Conservation (phyloP, 2,113 vertebrate species). For the Toxostoma redivivum region DNA sequence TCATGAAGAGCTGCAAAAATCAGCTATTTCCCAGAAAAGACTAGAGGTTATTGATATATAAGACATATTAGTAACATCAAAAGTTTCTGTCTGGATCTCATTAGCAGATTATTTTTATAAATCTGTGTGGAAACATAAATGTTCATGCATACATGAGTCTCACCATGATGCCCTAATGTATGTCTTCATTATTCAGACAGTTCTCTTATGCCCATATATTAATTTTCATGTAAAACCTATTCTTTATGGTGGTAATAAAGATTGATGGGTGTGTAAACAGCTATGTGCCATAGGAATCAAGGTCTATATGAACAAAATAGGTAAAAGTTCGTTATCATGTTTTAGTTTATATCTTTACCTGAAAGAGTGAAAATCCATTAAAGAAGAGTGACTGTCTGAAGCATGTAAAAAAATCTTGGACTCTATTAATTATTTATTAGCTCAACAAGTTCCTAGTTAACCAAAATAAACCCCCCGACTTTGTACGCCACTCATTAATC, state of each 20-base stretch:
- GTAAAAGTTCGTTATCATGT: not conserved
- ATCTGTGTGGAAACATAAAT: not conserved
- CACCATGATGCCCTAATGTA: not conserved
- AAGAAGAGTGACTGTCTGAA: not conserved
- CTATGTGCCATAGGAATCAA: not conserved
- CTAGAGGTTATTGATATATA: no score
- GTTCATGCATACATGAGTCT: not conserved
- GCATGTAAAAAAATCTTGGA: not conserved
- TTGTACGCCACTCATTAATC: not conserved
- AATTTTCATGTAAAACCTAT: not conserved
- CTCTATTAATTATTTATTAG: not conserved
- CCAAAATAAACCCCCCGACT: not conserved
- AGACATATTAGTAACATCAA: not conserved
- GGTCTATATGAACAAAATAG: not conserved
- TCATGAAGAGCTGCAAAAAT: not conserved
- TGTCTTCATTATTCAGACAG: not conserved
- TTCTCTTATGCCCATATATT: not conserved
- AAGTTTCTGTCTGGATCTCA: not conserved
- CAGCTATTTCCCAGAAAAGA: not conserved
- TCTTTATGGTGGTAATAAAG: not conserved
- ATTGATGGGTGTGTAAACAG: not conserved
- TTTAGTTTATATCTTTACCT: not conserved
- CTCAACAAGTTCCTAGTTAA: not conserved
- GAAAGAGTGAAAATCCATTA: not conserved
- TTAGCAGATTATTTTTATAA: not conserved